These are phyloP conservation scores for Melipona bicolor DNA, from an alignment of 2,888 invertebrate species.

Conservation along the genomic window DNA sequence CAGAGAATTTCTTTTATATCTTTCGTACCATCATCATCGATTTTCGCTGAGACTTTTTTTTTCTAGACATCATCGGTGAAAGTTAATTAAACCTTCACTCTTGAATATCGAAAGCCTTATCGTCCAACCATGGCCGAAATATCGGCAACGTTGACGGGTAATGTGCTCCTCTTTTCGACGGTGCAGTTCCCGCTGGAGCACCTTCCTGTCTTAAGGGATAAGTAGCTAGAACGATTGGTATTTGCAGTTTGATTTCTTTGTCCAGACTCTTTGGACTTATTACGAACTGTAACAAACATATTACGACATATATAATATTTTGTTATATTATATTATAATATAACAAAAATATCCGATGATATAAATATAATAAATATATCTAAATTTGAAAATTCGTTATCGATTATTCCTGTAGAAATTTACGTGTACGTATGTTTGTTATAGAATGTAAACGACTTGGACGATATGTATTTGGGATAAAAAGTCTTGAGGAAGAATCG, in stretches of 20 bases:
- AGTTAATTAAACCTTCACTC: conserved; percentile 73
- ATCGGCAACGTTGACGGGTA: conserved; percentile 96
- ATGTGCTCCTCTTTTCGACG: conserved; percentile 93
- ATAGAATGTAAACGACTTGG: not conserved
- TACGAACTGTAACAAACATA: conserved; percentile 89
- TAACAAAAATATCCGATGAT: no score
- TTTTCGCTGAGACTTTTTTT: not conserved
- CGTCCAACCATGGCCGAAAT: conserved; percentile 95
- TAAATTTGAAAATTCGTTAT: not conserved
- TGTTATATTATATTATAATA: no score
- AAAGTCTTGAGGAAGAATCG: not conserved
- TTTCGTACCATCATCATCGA: conserved; percentile 3
- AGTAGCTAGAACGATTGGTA: conserved; percentile 96
- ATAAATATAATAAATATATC: no score
- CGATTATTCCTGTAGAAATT: not conserved
- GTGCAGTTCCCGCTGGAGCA: conserved; percentile 87
- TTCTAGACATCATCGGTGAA: conserved; percentile 17
- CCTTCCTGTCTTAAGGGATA: conserved; percentile 92
- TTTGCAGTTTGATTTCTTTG: conserved; percentile 95
- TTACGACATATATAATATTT: not conserved
- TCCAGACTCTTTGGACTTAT: conserved; percentile 96
- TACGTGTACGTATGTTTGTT: not conserved
- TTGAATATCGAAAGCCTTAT: conserved; percentile 86
- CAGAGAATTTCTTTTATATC: not conserved
- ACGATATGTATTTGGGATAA: not conserved